phyloP scores from a whole-genome alignment of 1,140 invertebrate genomes.

The Atta colombica region DNA sequence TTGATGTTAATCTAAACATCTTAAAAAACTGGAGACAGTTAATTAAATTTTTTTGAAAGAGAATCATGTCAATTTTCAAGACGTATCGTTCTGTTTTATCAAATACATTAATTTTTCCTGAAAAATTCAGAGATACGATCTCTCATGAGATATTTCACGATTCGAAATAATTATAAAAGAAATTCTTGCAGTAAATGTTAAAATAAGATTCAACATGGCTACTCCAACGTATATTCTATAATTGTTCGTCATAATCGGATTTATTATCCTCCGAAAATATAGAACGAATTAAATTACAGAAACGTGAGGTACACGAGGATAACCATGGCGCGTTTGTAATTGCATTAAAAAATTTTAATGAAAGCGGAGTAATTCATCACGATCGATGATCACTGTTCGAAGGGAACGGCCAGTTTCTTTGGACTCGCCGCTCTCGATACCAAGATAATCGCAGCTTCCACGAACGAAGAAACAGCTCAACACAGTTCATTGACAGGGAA shows the following conservation, averaged over 20 bases:
- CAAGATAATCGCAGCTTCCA: background rate
- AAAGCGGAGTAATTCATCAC: background rate
- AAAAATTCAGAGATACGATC: background rate
- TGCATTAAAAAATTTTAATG: slow-evolving; percentile 6
- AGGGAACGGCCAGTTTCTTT: slow-evolving; percentile 16
- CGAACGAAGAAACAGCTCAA: slow-evolving; percentile 1
- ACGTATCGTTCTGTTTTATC: background rate
- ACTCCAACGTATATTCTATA: background rate
- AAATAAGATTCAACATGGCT: background rate
- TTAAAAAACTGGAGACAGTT: background rate
- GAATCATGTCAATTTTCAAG: background rate
- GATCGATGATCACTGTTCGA: slow-evolving; percentile 17
- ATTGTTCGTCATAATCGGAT: background rate
- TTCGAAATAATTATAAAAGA: background rate
- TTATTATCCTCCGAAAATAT: background rate
- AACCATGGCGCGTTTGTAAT: slow-evolving; percentile 10
- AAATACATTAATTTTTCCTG: background rate
- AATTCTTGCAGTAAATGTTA: background rate
- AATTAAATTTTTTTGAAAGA: background rate
- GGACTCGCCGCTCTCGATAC: slow-evolving; percentile 26
- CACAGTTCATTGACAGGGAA: slow-evolving; percentile 46
- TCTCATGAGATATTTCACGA: background rate
- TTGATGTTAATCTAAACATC: too few relatives aligned
- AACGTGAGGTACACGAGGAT: background rate
- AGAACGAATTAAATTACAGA: background rate